Base-by-base conservation (phyloP, 2,113 vertebrate genomes). In the Aphyosemion australe region DNA sequence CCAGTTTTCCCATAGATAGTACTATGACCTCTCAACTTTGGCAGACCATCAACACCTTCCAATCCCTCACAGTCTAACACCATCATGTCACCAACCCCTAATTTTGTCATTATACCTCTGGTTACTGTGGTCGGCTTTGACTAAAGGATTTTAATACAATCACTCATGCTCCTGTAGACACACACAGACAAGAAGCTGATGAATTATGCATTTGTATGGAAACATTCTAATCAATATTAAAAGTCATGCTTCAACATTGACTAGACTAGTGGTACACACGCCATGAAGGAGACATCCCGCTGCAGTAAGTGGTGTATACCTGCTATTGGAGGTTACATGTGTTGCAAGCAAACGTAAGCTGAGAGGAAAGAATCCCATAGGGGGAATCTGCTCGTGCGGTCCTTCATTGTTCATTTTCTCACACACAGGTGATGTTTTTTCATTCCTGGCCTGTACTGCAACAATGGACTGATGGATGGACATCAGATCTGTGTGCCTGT, bases 171-270 rank as follows among this genome's bases (percentile, higher is more conserved):
- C 19, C n/a, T 58, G 11, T 18, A 14, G 20, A 13, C 26, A 12
- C 51, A 47, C 45, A 61, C 16, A n/a, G 55, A 50, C 31, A 37
- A 1, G n/a, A 13, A 63, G 56, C 50, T 51, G 49, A 60, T 51
- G 66, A 79, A 53, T 87, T 82, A 82, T 84, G 74, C 59, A 87
- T 76, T 5, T 8, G 53, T 52, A 60, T 67, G 69, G 66, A 86
- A 84, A 74, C 56, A 46, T 70, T 76, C 43, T 45, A 74, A 88
- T 87, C 86, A 59, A 81, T 90, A 81, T 48, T 50, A 76, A 74
- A 83, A 49, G 64, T 76, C 62, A 37, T 10, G 58, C 65, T 65
- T 65, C 31, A 15, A 54, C 80, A 71, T 76, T 65, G 78, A 85
- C 47, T 67, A 47, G 46, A 70, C 61, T 13, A 50, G 61, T 14